Evolutionary conservation across 2,113 vertebrate species (phyloP).

Genomic region (Epinephelus cyanopodus): DNA sequence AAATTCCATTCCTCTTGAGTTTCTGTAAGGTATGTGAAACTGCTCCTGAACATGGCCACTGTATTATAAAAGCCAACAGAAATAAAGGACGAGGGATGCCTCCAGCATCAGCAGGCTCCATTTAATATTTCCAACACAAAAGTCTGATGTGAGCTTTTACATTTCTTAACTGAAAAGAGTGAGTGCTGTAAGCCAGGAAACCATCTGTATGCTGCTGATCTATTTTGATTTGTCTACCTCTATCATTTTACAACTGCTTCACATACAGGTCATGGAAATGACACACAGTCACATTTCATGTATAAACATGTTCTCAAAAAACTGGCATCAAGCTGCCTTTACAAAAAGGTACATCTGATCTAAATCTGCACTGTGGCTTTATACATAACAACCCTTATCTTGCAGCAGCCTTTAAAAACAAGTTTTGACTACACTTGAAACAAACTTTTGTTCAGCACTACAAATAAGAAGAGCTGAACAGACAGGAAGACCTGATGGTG

Average conservation of each 20-base stretch:
- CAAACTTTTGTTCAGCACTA: slow-evolving; percentile 1
- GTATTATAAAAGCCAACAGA: background rate
- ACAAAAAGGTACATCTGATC: slow-evolving; percentile 25
- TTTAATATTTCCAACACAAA: background rate
- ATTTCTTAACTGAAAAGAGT: background rate
- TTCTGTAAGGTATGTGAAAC: slow-evolving; percentile 48
- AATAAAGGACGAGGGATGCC: background rate
- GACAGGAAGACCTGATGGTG: background rate
- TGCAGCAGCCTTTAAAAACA: background rate
- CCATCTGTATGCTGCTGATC: background rate
- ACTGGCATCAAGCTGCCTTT: slow-evolving; percentile 1
- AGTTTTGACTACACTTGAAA: slow-evolving; percentile 45
- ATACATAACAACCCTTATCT: slow-evolving; percentile 35
- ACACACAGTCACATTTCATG: slow-evolving; percentile 34
- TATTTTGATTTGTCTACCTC: background rate
- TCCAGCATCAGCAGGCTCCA: background rate
- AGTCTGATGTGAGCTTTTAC: background rate
- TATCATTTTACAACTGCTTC: background rate
- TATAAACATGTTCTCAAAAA: slow-evolving; percentile 27
- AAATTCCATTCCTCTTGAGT: slow-evolving; percentile 49
- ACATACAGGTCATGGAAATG: background rate
- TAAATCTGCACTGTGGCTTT: slow-evolving; percentile 17
- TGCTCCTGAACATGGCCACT: slow-evolving; percentile 6
- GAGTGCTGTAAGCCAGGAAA: background rate
- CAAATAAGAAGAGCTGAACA: background rate